phyloP scores from a whole-genome alignment of 2,888 invertebrate genomes.

The Ditula angustiorana region DNA sequence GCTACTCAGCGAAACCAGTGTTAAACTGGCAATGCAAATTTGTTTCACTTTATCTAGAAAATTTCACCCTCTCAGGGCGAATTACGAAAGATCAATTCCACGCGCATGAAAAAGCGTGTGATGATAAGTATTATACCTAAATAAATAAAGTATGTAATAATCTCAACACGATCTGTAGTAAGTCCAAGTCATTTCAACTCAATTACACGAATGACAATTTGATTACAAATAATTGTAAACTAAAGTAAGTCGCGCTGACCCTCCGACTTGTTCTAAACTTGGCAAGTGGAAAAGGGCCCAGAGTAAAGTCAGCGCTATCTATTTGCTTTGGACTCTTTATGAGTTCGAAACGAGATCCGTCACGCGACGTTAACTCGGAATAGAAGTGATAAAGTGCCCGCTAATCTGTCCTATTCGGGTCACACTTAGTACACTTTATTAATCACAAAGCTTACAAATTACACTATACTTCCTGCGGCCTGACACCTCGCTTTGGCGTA shows the following conservation, averaged over 20 bases:
- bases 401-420: constrained; percentile 85
- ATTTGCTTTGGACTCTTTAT: constrained; percentile 85
- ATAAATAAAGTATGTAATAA: neutral
- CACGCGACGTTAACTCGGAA: constrained; percentile 84
- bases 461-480: constrained; percentile 82
- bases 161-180: constrained; percentile 16
- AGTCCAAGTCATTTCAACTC: constrained; percentile 50
- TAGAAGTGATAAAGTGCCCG: constrained; percentile 85
- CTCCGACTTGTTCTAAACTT: constrained; percentile 71
- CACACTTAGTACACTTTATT: constrained; percentile 85
- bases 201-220: constrained; percentile 76
- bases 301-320: constrained; percentile 83
- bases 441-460: constrained; percentile 86
- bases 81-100: too few relatives aligned
- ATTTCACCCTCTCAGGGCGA: too few relatives aligned
- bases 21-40: too few relatives aligned
- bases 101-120: neutral
- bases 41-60: too few relatives aligned
- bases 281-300: constrained; percentile 80
- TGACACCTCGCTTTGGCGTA: constrained; percentile 79
- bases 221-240: constrained; percentile 80
- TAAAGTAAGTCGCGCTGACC: constrained; percentile 75
- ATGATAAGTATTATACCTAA: neutral
- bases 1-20: too few relatives aligned
- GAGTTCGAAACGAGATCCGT: constrained; percentile 85